Evolutionary conservation across 2,888 invertebrate genomes (phyloP).

Genomic region (Scelioninae gen. 1): DNA sequence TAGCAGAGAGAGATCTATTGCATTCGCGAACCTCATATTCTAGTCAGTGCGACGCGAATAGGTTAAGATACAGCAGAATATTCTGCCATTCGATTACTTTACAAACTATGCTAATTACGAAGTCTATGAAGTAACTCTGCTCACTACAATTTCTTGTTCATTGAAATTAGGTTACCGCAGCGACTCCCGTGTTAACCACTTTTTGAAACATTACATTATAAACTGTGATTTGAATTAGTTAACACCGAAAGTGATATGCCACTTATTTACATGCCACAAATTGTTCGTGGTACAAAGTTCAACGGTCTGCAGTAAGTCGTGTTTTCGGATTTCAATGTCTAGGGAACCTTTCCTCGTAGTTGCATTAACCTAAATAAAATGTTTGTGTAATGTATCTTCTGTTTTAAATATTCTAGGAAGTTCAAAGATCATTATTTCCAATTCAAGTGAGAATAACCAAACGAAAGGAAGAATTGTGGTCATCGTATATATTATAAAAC

Average conservation of each 20-base stretch:
- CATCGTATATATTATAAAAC: too few species aligned
- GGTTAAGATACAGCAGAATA: slow-evolving; percentile 53
- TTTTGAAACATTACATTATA: slow-evolving; percentile 48
- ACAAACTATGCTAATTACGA: slow-evolving; percentile 67
- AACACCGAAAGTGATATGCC: slow-evolving; percentile 46
- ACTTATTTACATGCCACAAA: slow-evolving; percentile 47
- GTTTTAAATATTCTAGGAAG: too few species aligned
- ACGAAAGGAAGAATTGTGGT: not conserved
- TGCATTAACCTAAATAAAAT: not conserved
- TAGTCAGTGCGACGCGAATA: slow-evolving; percentile 26
- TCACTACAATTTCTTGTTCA: slow-evolving; percentile 59
- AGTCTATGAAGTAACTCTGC: slow-evolving; percentile 59
- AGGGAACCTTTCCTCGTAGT: not conserved
- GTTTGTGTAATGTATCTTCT: not conserved
- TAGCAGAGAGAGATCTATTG: slow-evolving; percentile 47
- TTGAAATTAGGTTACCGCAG: slow-evolving; percentile 60
- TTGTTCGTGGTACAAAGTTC: not conserved
- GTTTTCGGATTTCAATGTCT: not conserved
- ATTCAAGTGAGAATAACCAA: too few species aligned
- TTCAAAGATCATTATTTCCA: too few species aligned
- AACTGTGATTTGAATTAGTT: slow-evolving; percentile 55
- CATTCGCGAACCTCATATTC: slow-evolving; percentile 27
- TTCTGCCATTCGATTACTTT: slow-evolving; percentile 59
- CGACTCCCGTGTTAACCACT: slow-evolving; percentile 42
- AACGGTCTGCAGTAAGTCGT: slow-evolving; percentile 3